Evolutionary conservation across 2,797 vertebrate genomes (phyloP), one percentile per base, ranked within the genome.

Genomic region (Mergus octosetaceus): DNA sequence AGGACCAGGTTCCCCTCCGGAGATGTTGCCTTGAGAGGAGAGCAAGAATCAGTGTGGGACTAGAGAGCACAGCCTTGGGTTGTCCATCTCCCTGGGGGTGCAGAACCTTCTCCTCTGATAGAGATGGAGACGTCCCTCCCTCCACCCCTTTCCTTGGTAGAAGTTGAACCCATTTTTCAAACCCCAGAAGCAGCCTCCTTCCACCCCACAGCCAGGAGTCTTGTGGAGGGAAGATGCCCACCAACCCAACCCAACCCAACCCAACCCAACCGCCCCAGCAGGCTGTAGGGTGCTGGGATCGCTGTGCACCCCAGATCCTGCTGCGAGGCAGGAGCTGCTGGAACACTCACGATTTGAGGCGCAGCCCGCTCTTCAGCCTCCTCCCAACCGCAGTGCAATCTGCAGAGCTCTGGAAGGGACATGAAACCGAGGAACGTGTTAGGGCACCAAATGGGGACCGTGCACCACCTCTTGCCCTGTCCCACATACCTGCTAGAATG

Each of bases 271-370:
- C 12, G 13, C 64, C 58, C 65, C 24, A 34, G 0, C 6, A 36
- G 27, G n/a, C 30, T 70, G 54, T 30, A 30, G 36, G 54, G 34
- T 43, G 18, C 57, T 36, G 61, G n/a, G 13, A 36, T 65, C 47
- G 8, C 43, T 1, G 6, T 38, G 27, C 49, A 69, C 39, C 22
- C 74, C 0, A 1, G 66, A 13, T 39, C 43, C 25, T 22, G 85
- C 21, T 20, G 39, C 28, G 81, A 13, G 80, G 34, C 19, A 73
- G 39, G 17, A 73, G 25, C 62, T 65, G 30, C 69, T 13, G 7
- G 12, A 56, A 57, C 47, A 98, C 98, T 99, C 95, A 99, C 99
- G 98, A 98, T 98, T 99, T 99, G 90, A 99, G 97, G 36, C 98
- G 98, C 87, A 98, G 96, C 60, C 98, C 98, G 17, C 98, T 98